Base-by-base conservation (phyloP, 2,113 vertebrate genomes). In the Psittacara wagleri region DNA sequence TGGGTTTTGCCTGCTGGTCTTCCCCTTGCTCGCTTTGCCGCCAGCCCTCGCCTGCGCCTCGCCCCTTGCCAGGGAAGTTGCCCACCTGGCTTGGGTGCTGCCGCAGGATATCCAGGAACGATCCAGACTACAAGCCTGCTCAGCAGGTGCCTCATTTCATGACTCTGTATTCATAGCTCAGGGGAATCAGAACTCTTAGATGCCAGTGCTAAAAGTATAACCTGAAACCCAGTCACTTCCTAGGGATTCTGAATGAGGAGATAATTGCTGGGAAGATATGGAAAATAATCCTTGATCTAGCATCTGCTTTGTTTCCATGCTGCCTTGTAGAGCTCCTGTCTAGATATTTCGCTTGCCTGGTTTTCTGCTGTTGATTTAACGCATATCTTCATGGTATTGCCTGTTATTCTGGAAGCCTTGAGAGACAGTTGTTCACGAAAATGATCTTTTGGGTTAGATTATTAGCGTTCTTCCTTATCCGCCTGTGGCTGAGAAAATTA, bases 281-380 rank as follows among this genome's bases (percentile, higher is more conserved):
- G 69, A 75, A 75, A 84, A 84, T 86, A 92, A 33, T 80, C 46
- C 22, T 72, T 70, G 48, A 11, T 84, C 84, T 68, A 70, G 79
- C 25, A 43, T n/a, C 44, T 48, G 8, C 64, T 72, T 82, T 87
- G 41, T 68, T 77, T 93, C 86, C 17, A 2, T 44, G 44, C 37
- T 94, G 89, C 35, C 13, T 35, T 73, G 57, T 49, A 78, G 67
- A 72, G 41, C 78, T 86, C 10, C 31, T 90, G 54, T 28, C 54
- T 54, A 59, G 68, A 2, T 90, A 35, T 11, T 88, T 79, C 33
- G 54, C 44, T 82, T 88, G 73, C 49, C 39, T 75, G 67, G 25
- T n/a, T 95, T 94, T 62, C 55, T 88, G 73, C 54, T 88, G 13
- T 80, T 92, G 82, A 90, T 86, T 70, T 59, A 92, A 90, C 35